Conservation (phyloP, 1,140 invertebrate genomes). For the roundworm (Caenorhabditis elegans) region DNA sequence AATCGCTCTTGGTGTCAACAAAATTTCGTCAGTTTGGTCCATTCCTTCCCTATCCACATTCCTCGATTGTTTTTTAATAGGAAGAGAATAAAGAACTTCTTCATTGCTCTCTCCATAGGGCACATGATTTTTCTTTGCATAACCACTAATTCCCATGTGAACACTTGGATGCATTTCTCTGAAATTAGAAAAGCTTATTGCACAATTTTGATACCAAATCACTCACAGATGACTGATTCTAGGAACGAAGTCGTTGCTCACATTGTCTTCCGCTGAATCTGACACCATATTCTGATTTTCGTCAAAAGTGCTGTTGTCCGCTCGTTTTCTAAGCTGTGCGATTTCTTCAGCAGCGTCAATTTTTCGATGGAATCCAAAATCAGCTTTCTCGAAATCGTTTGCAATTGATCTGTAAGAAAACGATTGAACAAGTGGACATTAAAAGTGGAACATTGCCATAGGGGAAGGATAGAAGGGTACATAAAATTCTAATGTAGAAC, state of each 20-base stretch:
- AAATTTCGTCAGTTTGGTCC: not conserved
- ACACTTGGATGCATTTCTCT: constrained; percentile 1
- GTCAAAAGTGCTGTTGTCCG: not conserved
- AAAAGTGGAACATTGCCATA: no score
- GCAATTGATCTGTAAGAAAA: not conserved
- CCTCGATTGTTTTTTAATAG: not conserved
- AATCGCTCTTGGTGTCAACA: not conserved
- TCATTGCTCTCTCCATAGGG: not conserved
- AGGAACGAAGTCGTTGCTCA: not conserved
- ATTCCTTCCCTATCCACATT: not conserved
- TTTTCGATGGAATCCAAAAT: constrained; percentile 12
- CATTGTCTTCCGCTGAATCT: not conserved
- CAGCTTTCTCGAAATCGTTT: not conserved
- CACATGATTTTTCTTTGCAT: not conserved
- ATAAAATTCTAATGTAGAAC: no score
- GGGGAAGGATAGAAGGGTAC: no score
- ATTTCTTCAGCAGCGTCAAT: not conserved
- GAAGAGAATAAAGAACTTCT: not conserved
- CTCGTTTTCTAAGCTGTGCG: not conserved
- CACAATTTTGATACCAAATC: no score
- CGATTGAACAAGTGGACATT: no score
- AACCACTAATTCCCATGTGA: constrained; percentile 10
- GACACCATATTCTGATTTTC: not conserved
- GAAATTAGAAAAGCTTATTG: not conserved
- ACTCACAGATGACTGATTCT: constrained; percentile 15